Conservation (phyloP, 2,797 vertebrate genomes). For the Galago senegalensis region DNA sequence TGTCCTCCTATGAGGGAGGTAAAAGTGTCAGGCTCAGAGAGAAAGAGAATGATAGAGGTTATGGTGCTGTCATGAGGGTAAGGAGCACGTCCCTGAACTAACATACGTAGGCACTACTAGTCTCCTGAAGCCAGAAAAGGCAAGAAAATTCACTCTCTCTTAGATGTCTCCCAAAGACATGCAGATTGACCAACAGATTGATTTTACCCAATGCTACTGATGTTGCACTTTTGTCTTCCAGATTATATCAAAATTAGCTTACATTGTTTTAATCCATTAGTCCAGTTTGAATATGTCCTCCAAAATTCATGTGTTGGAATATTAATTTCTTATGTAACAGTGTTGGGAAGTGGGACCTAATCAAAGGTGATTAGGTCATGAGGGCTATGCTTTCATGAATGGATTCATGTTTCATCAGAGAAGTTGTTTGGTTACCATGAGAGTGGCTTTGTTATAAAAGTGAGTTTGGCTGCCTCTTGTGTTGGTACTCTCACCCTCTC, state of each 20-base stretch:
- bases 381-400: neutral
- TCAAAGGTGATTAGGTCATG: neutral
- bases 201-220: neutral
- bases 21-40: too few species aligned
- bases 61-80: neutral
- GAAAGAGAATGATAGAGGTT: neutral
- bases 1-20: accelerated
- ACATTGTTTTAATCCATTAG: neutral
- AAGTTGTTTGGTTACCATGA: neutral
- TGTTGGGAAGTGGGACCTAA: neutral
- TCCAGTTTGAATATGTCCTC: neutral
- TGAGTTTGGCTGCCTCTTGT: neutral
- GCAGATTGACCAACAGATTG: neutral
- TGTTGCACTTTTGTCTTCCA: neutral
- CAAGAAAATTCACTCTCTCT: neutral
- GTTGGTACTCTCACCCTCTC: neutral
- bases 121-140: neutral
- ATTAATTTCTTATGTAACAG: neutral
- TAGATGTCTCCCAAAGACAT: neutral
- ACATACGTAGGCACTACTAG: neutral
- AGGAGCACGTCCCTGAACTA: neutral
- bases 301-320: neutral
- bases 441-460: neutral
- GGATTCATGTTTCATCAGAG: too few species aligned
- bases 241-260: neutral